Percentiles rank a stretch among this genome's conserved stretches.
These are phyloP conservation scores for Chionomys nivalis DNA, from an alignment of 2,113 vertebrate genomes.

Conservation along the genomic window DNA sequence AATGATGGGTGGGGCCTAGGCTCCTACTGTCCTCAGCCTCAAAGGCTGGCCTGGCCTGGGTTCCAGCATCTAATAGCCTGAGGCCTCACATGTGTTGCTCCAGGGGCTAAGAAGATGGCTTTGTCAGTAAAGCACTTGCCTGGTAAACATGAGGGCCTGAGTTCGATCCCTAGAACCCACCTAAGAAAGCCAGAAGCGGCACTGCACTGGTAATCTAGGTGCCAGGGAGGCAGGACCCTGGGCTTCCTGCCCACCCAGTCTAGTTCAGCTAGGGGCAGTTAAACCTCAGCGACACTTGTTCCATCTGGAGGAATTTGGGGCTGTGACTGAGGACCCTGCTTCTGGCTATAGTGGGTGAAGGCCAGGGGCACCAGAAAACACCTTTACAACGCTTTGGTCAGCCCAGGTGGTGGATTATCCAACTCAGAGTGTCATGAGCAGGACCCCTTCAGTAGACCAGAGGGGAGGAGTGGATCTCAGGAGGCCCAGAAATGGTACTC, in stretches of 20 bases:
- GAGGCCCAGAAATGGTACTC: fast-evolving
- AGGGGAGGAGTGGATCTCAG: fast-evolving
- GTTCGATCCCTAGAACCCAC: not conserved
- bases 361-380: fast-evolving
- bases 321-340: fast-evolving
- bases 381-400: fast-evolving
- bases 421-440: fast-evolving
- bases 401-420: fast-evolving
- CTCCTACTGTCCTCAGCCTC: not conserved
- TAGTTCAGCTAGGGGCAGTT: not conserved
- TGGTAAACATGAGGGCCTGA: not conserved
- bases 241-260: not conserved
- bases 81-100: not conserved
- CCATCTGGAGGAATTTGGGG: fast-evolving
- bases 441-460: not conserved
- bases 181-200: not conserved
- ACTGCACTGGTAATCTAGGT: not conserved
- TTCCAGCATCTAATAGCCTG: too few relatives aligned
- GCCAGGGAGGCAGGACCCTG: too few relatives aligned
- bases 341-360: not conserved
- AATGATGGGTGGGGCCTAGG: fast-evolving
- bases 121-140: not conserved
- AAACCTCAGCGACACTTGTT: fast-evolving
- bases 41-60: too few relatives aligned
- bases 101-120: not conserved